These are phyloP conservation scores for Peromyscus eremicus DNA, from an alignment of 2,797 vertebrate species.

Conservation along the genomic window DNA sequence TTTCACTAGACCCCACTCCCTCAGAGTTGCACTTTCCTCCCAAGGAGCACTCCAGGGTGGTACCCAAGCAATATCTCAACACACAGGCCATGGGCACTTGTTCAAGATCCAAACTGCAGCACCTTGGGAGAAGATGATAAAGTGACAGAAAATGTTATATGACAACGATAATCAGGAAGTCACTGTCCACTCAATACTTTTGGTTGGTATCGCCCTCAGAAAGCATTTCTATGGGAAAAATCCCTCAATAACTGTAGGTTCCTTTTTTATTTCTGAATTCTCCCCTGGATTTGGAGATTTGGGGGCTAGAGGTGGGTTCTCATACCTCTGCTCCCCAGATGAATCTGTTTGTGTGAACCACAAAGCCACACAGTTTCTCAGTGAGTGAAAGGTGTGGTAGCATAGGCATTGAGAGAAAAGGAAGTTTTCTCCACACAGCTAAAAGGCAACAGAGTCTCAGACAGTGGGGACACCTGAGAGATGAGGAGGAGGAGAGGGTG, in stretches of 20 bases:
- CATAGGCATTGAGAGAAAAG: not conserved
- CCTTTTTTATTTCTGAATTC: not conserved
- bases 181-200: not conserved
- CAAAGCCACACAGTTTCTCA: not conserved
- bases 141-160: not conserved
- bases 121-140: not conserved
- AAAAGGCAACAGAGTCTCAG: not conserved
- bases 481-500: not conserved
- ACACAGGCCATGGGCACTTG: not conserved
- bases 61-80: not conserved
- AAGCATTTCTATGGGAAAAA: not conserved
- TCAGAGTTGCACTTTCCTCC: not conserved
- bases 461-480: not conserved
- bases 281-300: not conserved
- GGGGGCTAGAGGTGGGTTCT: not conserved
- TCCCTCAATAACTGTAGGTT: not conserved
- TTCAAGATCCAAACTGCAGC: not conserved
- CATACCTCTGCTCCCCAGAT: not conserved
- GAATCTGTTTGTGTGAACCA: not conserved
- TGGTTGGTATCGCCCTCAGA: not conserved
- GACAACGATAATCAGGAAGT: not conserved
- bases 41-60: not conserved
- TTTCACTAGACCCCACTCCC: not conserved
- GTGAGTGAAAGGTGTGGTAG: not conserved
- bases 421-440: not conserved